Evolutionary conservation across 2,797 vertebrate genomes (phyloP).

Genomic region (Myripristis murdjan): DNA sequence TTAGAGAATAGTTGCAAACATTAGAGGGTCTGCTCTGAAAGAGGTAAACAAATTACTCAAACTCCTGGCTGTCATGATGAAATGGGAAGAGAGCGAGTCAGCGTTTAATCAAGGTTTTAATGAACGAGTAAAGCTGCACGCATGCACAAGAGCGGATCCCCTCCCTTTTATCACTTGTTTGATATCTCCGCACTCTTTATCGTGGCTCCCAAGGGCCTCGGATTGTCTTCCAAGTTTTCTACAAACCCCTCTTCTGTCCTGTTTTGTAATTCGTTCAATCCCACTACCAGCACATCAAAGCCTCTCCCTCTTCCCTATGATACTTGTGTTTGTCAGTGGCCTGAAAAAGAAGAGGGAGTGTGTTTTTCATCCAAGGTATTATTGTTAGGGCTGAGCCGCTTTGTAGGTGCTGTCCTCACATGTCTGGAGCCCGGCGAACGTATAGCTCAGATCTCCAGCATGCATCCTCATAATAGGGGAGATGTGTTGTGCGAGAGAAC

Average conservation of each 20-base stretch:
- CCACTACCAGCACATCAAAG: constrained; percentile 68
- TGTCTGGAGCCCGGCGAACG: constrained; percentile 56
- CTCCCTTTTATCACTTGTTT: constrained; percentile 62
- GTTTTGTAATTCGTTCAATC: constrained; percentile 58
- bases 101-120: constrained; percentile 66
- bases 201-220: constrained; percentile 40
- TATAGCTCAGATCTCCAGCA: constrained; percentile 69
- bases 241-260: constrained; percentile 47
- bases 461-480: constrained; percentile 60
- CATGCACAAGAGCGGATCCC: constrained; percentile 33
- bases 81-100: constrained; percentile 33
- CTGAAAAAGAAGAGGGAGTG: constrained; percentile 26
- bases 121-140: constrained; percentile 49
- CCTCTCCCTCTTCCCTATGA: constrained; percentile 40
- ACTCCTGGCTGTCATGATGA: constrained; percentile 39
- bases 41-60: constrained; percentile 69
- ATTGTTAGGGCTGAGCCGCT: constrained; percentile 63
- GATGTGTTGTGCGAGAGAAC: constrained; percentile 56
- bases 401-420: constrained; percentile 58
- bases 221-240: constrained; percentile 58
- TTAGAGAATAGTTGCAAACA: constrained; percentile 49
- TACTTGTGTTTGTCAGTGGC: constrained; percentile 62
- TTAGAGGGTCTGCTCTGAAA: constrained; percentile 60
- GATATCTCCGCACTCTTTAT: constrained; percentile 55
- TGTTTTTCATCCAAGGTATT: constrained; percentile 59